These are phyloP conservation scores for Meteorus colon DNA, from an alignment of 2,888 invertebrate genomes.

Conservation along the genomic window DNA sequence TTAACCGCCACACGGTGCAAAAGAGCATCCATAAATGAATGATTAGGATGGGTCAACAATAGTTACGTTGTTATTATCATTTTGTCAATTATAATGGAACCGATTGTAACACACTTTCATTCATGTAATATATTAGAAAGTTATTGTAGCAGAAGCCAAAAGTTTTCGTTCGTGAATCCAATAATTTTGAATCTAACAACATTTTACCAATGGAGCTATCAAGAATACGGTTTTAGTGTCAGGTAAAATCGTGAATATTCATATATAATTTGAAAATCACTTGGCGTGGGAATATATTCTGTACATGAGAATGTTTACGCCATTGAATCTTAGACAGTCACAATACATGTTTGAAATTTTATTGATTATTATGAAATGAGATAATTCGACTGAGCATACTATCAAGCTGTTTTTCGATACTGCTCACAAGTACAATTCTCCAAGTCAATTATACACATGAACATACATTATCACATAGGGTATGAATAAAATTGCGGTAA, in stretches of 20 bases:
- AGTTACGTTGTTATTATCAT: neutral
- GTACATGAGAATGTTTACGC: neutral
- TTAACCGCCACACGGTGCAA: neutral
- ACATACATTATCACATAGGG: neutral
- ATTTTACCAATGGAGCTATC: neutral
- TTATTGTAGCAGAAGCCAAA: constrained; percentile 22
- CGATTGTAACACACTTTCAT: neutral
- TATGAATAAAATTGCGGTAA: neutral
- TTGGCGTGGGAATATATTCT: neutral
- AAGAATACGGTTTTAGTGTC: neutral
- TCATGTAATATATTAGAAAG: neutral
- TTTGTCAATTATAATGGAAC: neutral
- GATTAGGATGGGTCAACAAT: neutral
- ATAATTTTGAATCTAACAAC: neutral
- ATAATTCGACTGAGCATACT: neutral
- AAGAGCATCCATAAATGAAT: neutral
- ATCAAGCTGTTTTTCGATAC: neutral
- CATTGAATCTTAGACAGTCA: neutral
- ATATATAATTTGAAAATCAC: neutral
- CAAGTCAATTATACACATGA: neutral
- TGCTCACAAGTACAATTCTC: neutral
- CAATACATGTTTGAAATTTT: neutral
- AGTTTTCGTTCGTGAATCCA: neutral
- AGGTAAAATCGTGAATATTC: neutral
- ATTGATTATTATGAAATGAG: neutral